phyloP scores from a whole-genome alignment of 2,797 vertebrate genomes.

The Thripadectes ignobilis region DNA sequence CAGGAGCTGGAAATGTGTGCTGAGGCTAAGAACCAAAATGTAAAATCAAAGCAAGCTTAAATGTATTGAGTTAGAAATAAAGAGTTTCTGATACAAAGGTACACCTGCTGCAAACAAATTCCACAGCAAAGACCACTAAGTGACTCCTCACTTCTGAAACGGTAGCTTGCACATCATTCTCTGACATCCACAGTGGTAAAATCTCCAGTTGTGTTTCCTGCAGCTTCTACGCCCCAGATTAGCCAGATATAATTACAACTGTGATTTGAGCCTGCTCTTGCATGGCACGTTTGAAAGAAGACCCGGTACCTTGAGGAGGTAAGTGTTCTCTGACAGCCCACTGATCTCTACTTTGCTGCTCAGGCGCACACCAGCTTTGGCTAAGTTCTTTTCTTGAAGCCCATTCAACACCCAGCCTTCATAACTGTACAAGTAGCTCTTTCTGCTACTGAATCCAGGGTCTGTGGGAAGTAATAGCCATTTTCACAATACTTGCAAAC shows the following conservation, averaged over 20 bases:
- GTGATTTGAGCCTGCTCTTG: neutral
- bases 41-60: neutral
- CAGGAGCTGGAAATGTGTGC: neutral
- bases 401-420: slow-evolving; percentile 59
- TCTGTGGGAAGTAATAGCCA: slow-evolving; percentile 25
- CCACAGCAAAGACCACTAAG: neutral
- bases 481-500: neutral
- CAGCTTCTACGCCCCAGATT: neutral
- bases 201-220: neutral
- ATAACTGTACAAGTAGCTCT: slow-evolving; percentile 52
- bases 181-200: neutral
- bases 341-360: slow-evolving; percentile 53
- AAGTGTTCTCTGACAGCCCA: neutral
- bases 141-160: neutral
- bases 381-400: slow-evolving; percentile 53
- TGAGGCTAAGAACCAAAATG: neutral
- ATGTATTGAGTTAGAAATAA: neutral
- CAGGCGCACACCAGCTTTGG: slow-evolving; percentile 7
- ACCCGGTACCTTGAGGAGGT: slow-evolving; percentile 53
- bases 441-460: slow-evolving; percentile 44
- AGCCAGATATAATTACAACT: neutral
- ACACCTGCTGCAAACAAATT: neutral
- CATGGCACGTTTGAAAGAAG: neutral
- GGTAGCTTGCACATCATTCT: neutral
- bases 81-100: neutral